phyloP scores from a whole-genome alignment of 92 coral and sea anemone genomes.

The Bergia puertoricense region DNA sequence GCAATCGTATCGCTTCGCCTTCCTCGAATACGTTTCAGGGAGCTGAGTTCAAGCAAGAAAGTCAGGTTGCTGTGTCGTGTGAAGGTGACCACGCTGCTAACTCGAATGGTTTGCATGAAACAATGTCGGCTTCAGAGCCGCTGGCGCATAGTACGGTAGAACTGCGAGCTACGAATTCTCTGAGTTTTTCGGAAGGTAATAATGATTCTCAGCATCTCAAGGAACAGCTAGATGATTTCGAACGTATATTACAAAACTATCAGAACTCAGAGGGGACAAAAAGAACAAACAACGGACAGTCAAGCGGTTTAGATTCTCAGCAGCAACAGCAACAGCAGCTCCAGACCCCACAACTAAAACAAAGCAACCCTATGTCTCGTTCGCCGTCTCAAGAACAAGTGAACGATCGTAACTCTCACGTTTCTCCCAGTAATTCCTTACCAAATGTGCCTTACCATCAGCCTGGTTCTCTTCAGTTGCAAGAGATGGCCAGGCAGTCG shows the following conservation, averaged over 20 bases:
- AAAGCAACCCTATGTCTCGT: conserved; percentile 48
- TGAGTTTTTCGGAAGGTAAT: conserved; percentile 54
- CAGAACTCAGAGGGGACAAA: conserved; percentile 45
- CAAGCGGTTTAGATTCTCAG: conserved; percentile 51
- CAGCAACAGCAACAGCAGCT: conserved; percentile 61
- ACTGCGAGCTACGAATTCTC: conserved; percentile 44
- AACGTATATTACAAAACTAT: conserved; percentile 66
- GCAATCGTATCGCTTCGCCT: conserved; percentile 49
- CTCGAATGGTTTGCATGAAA: conserved; percentile 41
- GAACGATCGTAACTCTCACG: conserved; percentile 44
- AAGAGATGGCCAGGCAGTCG: conserved; percentile 84
- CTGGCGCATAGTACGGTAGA: conserved; percentile 41
- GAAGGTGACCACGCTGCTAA: conserved; percentile 58
- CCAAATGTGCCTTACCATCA: conserved; percentile 46
- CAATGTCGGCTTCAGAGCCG: conserved; percentile 47
- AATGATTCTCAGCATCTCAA: conserved; percentile 52
- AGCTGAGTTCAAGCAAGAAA: conserved; percentile 80
- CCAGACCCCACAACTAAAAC: conserved; percentile 49
- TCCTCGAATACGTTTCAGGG: conserved; percentile 54
- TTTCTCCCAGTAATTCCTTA: conserved; percentile 33
- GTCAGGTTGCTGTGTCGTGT: conserved; percentile 60
- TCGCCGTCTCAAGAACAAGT: conserved; percentile 41
- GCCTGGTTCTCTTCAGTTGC: conserved; percentile 68
- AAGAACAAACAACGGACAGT: conserved; percentile 46
- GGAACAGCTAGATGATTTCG: conserved; percentile 73